Evolutionary conservation across 2,113 vertebrate genomes (phyloP).

Genomic region (Ascaphus truei): DNA sequence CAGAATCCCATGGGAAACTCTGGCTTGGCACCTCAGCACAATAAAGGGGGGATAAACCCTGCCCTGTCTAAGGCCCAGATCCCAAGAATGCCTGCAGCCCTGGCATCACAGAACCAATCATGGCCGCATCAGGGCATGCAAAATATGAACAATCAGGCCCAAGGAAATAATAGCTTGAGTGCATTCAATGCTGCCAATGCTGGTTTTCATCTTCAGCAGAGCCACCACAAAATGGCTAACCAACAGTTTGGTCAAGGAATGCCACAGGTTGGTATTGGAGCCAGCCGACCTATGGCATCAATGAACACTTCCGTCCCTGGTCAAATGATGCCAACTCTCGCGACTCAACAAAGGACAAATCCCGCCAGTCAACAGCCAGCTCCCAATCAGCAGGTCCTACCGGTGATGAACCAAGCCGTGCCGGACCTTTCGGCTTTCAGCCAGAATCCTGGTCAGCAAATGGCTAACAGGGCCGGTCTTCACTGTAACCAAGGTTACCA

Average conservation of each 20-base stretch:
- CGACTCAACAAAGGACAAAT: conserved; percentile 64
- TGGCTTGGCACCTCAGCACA: conserved; percentile 68
- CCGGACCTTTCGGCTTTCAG: conserved; percentile 80
- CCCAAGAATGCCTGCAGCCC: conserved; percentile 64
- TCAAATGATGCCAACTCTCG: conserved; percentile 76
- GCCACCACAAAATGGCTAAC: conserved; percentile 78
- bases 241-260: conserved; percentile 66
- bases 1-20: conserved; percentile 74
- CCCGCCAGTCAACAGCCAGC: conserved; percentile 66
- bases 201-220: conserved; percentile 82
- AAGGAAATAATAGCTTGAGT: conserved; percentile 61
- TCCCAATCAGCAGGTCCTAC: conserved; percentile 68
- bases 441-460: conserved; percentile 66
- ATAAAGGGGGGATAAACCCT: conserved; percentile 70
- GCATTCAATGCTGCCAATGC: conserved; percentile 67
- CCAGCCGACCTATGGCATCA: conserved; percentile 68
- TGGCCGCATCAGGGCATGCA: conserved; percentile 84
- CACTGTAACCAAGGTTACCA: conserved; percentile 89
- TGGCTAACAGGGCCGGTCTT: conserved; percentile 66
- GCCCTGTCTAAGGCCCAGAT: conserved; percentile 78
- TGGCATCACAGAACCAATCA: conserved; percentile 65
- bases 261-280: conserved; percentile 64
- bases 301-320: conserved; percentile 66
- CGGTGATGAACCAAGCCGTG: conserved; percentile 69
- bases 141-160: conserved; percentile 67